These are phyloP conservation scores for Periparus ater DNA, from an alignment of 2,797 vertebrate species.

Conservation along the genomic window DNA sequence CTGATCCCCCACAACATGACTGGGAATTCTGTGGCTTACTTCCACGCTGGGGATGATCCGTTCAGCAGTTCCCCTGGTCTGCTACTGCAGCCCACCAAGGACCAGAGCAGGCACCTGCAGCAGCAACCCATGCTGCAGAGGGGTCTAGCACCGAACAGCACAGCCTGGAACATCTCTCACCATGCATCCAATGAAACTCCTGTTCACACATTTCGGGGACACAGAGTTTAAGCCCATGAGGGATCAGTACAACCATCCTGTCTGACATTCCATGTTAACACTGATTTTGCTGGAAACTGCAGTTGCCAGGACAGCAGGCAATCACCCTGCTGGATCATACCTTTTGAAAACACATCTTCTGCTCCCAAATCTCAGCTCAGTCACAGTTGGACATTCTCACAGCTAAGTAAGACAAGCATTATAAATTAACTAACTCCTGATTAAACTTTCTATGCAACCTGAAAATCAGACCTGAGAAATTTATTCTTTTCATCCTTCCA, in stretches of 20 bases:
- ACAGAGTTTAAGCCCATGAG: neutral
- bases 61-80: neutral
- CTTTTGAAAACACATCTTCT: neutral
- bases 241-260: neutral
- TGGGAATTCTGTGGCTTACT: neutral
- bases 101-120: neutral
- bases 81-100: neutral
- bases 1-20: neutral
- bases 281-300: neutral
- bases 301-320: neutral
- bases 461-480: conserved; percentile 40
- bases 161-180: neutral
- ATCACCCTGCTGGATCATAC: neutral
- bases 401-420: neutral
- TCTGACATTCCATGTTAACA: neutral
- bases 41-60: neutral
- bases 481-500: conserved; percentile 47
- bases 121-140: neutral
- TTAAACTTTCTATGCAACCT: neutral
- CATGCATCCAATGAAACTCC: neutral
- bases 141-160: neutral
- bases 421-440: conserved; percentile 2
- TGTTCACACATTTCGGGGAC: neutral
- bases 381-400: neutral
- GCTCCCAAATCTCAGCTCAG: neutral